A percentile compares a stretch with the other conserved stretches of the same genome.
Evolutionary conservation across 2,797 vertebrate species (phyloP).

Genomic region (Gila robusta): DNA sequence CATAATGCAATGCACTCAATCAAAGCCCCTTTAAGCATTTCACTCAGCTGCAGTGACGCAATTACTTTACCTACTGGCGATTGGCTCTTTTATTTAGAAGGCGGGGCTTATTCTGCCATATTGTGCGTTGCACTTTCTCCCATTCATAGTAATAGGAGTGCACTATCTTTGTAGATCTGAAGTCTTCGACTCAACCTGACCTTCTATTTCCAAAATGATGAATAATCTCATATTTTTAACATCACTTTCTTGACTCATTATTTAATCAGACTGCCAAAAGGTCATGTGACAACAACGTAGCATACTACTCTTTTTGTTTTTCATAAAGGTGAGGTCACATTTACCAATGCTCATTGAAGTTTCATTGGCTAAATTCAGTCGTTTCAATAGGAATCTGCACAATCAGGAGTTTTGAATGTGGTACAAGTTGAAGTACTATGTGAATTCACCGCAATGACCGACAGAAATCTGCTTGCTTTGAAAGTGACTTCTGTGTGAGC

Average conservation of each 20-base stretch:
- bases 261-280: background rate
- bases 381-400: background rate
- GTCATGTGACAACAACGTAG: background rate
- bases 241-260: background rate
- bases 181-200: background rate
- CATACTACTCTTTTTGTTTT: background rate
- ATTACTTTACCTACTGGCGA: background rate
- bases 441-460: background rate
- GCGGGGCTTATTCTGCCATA: background rate
- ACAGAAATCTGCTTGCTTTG: background rate
- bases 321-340: background rate
- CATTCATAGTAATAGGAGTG: background rate
- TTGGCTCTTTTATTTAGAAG: background rate
- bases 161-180: background rate
- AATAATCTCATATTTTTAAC: background rate
- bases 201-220: background rate
- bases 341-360: background rate
- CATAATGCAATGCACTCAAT: background rate
- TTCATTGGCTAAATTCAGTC: background rate
- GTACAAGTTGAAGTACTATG: background rate
- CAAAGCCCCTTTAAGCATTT: background rate
- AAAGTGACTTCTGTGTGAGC: slow-evolving; percentile 10
- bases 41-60: background rate
- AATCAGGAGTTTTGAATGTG: background rate
- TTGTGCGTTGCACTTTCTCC: background rate